Base-by-base conservation (phyloP, 2,888 invertebrate genomes). In the Aleiodes alternator region DNA sequence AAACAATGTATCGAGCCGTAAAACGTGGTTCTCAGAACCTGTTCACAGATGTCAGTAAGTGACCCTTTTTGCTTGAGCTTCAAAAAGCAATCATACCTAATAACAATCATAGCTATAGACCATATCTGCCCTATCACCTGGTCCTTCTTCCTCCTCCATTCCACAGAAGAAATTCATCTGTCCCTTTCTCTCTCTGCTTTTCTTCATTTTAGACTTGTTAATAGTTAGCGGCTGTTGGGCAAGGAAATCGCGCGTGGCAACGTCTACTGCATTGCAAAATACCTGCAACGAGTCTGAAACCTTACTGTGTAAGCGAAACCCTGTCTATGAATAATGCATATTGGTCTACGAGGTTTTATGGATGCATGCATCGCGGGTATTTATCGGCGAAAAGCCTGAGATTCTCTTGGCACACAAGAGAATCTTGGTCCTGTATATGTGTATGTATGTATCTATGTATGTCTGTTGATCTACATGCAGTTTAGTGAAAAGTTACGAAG, bases 11-110 rank as follows among this genome's bases (percentile, higher is more conserved):
- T n/a, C 4, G 3, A 68, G 71, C 57, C 31, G 14, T 57, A 77
- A 23, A 23, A 79, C 78, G 78, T 80, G 82, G 86, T 89, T 23
- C 86, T 86, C 82, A 75, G 80, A 81, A 81, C 73, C 81, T 80
- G 79, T 87, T 84, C 87, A 89, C 86, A 89, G 89, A 89, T 89
- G 89, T 89, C 89, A 87, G 84, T 80, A 80, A 57, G 72, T 34
- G 72, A 69, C 61, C 68, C 59, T 76, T 70, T 77, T 29, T 23
- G 23, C 23, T 23, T 23, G 23, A 23, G 55, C 76, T 72, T 59
- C 59, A 29, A 14, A 53, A 51, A 12, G 9, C 0, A n/a, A n/a
- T n/a, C 50, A 57, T 56, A 12, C 12, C 23, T 23, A 23, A 53
- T 43, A n/a, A 12, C 14, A n/a, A 9, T 23, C 14, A 48, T 73